Percentiles rank a stretch among this genome's conserved stretches.
Evolutionary conservation across 2,113 vertebrate genomes (phyloP).

Genomic region (Oncorhynchus masou): DNA sequence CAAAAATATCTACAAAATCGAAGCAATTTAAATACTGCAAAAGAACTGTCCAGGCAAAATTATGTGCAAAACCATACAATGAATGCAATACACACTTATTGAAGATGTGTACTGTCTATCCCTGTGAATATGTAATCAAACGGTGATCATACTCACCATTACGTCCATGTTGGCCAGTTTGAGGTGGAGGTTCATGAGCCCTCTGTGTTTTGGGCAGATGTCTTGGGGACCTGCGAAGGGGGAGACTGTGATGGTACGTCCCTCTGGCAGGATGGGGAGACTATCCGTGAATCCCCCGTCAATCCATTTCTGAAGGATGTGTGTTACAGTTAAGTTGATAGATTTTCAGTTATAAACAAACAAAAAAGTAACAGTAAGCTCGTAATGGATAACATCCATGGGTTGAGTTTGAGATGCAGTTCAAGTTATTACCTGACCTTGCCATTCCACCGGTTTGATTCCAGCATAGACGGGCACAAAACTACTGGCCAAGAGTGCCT

Average conservation of each 20-base stretch:
- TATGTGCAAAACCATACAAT: too few species aligned
- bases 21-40: too few species aligned
- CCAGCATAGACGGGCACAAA: conserved; percentile 88
- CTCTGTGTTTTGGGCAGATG: conserved; percentile 80
- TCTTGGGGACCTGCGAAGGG: conserved; percentile 83
- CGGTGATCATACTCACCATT: conserved; percentile 68
- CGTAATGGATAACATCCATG: background rate
- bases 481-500: conserved; percentile 90
- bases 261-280: conserved; percentile 81
- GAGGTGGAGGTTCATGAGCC: conserved; percentile 62
- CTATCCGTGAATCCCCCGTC: conserved; percentile 87
- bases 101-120: too few species aligned
- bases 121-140: background rate
- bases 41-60: too few species aligned
- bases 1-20: too few species aligned
- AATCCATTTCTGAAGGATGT: conserved; percentile 80
- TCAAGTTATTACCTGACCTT: conserved; percentile 79
- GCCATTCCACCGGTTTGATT: conserved; percentile 81
- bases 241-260: conserved; percentile 85
- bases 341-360: background rate
- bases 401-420: conserved; percentile 68
- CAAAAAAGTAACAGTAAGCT: background rate
- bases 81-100: too few species aligned
- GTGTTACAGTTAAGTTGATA: background rate
- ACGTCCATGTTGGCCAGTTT: conserved; percentile 81